phyloP scores from a whole-genome alignment of 2,113 vertebrate species.

The Sporophila hypoxantha region DNA sequence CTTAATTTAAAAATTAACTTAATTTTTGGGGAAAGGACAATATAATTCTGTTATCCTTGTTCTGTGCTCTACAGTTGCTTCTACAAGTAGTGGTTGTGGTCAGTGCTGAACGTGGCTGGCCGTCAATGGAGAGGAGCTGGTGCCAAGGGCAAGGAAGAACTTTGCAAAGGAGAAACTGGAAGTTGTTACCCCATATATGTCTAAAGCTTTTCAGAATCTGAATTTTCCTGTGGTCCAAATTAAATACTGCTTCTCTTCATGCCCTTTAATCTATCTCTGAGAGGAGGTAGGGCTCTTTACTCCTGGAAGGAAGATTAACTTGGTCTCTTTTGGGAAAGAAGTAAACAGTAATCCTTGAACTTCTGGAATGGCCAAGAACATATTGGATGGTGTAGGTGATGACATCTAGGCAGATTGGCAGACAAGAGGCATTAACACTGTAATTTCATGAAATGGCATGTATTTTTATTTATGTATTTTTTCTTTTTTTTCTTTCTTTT shows the following conservation, averaged over 20 bases:
- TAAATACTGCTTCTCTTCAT: background rate
- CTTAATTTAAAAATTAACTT: background rate
- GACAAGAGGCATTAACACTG: background rate
- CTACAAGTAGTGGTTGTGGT: background rate
- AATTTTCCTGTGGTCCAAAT: background rate
- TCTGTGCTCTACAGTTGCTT: background rate
- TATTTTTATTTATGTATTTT: conserved; percentile 28
- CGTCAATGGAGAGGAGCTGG: background rate
- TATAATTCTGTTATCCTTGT: background rate
- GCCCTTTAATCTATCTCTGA: background rate
- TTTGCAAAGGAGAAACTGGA: background rate
- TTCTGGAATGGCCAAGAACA: background rate
- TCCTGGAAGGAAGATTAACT: background rate
- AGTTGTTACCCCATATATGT: background rate
- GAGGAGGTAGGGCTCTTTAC: background rate
- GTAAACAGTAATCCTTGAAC: background rate
- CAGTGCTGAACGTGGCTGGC: background rate
- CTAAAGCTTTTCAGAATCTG: background rate
- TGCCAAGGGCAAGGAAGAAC: background rate
- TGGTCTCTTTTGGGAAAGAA: background rate
- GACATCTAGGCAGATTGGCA: background rate
- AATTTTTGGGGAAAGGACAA: background rate
- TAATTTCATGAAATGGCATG: background rate
- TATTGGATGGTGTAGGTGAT: background rate
- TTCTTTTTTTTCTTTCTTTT: rapidly evolving